These are phyloP conservation scores for Propithecus deckenii DNA, from an alignment of 2,797 vertebrate species.

Conservation along the genomic window DNA sequence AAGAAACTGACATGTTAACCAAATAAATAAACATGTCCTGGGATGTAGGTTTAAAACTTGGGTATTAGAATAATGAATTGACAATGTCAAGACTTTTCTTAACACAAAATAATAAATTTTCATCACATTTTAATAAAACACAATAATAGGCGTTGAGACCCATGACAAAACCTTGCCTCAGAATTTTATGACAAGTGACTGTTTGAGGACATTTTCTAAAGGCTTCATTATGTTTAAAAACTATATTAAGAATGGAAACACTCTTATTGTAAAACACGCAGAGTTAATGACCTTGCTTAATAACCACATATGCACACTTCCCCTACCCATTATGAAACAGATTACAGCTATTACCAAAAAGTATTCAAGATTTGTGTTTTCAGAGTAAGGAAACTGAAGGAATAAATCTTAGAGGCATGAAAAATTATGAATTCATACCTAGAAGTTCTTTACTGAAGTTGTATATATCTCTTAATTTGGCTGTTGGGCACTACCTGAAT, in stretches of 20 bases:
- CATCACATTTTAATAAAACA: slow-evolving; percentile 24
- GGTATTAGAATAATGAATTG: not conserved
- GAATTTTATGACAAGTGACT: slow-evolving; percentile 37
- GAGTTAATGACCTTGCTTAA: slow-evolving; percentile 28
- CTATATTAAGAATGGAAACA: not conserved
- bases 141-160: not conserved
- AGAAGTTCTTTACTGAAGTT: slow-evolving; percentile 1
- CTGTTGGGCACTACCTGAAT: not conserved
- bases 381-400: not conserved
- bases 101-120: slow-evolving; percentile 28
- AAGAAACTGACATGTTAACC: not conserved
- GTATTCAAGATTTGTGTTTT: not conserved
- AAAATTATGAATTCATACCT: not conserved
- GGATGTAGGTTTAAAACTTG: not conserved
- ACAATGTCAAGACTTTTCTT: not conserved
- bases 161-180: slow-evolving; percentile 18
- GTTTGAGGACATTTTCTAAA: slow-evolving; percentile 25
- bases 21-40: not conserved
- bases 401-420: not conserved
- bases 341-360: not conserved
- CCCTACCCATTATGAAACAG: not conserved
- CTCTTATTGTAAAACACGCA: not conserved
- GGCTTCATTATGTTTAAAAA: slow-evolving; percentile 10
- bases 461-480: not conserved
- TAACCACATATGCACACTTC: not conserved